Percentiles rank a stretch among this genome's conserved stretches.
Conservation (phyloP, 2,888 invertebrate species). For the Dermolepida albohirtum region DNA sequence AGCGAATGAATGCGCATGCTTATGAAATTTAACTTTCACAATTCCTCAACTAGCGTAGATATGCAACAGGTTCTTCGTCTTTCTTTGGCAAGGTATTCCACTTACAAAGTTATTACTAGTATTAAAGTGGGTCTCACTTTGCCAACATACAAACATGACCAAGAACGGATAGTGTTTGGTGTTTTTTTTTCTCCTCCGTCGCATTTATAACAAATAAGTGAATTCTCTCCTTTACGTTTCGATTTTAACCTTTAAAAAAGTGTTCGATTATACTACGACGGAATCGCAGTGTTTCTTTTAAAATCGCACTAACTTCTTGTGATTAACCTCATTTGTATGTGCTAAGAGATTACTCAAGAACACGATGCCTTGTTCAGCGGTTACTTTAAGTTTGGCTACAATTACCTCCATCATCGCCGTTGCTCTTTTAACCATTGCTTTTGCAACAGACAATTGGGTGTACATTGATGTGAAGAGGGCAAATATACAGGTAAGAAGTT, state of each 20-base stretch:
- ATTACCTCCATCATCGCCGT: slow-evolving; percentile 96
- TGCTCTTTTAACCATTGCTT: slow-evolving; percentile 92
- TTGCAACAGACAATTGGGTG: slow-evolving; percentile 97
- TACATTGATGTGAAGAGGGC: slow-evolving; percentile 92
- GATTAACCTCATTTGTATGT: slow-evolving; percentile 35
- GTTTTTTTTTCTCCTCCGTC: slow-evolving; percentile 23
- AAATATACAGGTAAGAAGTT: slow-evolving; percentile 79
- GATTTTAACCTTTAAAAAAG: slow-evolving; percentile 11
- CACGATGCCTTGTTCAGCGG: slow-evolving; percentile 92
- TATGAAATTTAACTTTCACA: slow-evolving; percentile 42
- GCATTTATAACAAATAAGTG: slow-evolving; percentile 42
- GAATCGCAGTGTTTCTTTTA: slow-evolving; percentile 7
- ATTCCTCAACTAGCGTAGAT: slow-evolving; percentile 44
- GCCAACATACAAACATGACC: slow-evolving; percentile 45
- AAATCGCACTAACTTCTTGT: slow-evolving; percentile 18
- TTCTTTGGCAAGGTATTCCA: slow-evolving; percentile 43
- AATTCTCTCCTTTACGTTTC: slow-evolving; percentile 33
- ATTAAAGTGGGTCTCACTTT: slow-evolving; percentile 45
- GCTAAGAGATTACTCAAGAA: slow-evolving; percentile 11
- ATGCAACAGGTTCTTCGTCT: slow-evolving; percentile 51
- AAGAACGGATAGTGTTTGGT: slow-evolving; percentile 29
- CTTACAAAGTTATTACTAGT: slow-evolving; percentile 43
- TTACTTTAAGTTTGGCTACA: slow-evolving; percentile 94
- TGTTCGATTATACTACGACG: slow-evolving; percentile 2
- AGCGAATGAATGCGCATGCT: slow-evolving; percentile 11